These are phyloP conservation scores for Adelges cooleyi DNA, from an alignment of 1,140 invertebrate genomes.

Conservation along the genomic window DNA sequence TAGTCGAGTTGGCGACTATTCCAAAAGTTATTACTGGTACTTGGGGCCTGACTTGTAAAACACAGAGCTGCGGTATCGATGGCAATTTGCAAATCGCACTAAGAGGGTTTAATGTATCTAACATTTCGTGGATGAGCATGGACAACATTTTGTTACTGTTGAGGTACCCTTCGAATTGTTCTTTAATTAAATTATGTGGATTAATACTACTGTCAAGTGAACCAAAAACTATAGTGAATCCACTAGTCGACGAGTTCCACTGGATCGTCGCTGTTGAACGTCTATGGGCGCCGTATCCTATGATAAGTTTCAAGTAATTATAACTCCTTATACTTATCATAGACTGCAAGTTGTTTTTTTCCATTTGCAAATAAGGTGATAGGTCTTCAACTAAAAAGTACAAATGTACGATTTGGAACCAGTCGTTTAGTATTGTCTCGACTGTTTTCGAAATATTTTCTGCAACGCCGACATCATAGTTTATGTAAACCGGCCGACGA, in stretches of 20 bases:
- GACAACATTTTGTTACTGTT: slow-evolving; percentile 61
- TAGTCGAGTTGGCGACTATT: slow-evolving; percentile 73
- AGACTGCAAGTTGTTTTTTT: slow-evolving; percentile 40
- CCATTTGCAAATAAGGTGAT: slow-evolving; percentile 50
- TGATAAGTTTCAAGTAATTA: slow-evolving; percentile 64
- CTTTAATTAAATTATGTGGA: slow-evolving; percentile 64
- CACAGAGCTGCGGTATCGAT: slow-evolving; percentile 67
- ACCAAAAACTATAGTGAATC: slow-evolving; percentile 57
- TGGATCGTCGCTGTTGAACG: slow-evolving; percentile 59
- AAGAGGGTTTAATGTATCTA: slow-evolving; percentile 74
- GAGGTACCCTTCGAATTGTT: slow-evolving; percentile 67
- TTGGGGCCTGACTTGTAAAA: slow-evolving; percentile 57
- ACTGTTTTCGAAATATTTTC: slow-evolving; percentile 63
- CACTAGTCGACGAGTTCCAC: slow-evolving; percentile 59
- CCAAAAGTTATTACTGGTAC: slow-evolving; percentile 84
- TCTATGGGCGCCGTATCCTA: slow-evolving; percentile 69
- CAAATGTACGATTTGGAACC: slow-evolving; percentile 80
- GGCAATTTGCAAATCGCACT: slow-evolving; percentile 74
- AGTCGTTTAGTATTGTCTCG: slow-evolving; percentile 73
- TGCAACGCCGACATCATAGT: slow-evolving; percentile 71
- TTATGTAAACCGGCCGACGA: slow-evolving; percentile 72
- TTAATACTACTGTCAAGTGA: slow-evolving; percentile 54
- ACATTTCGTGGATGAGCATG: slow-evolving; percentile 66
- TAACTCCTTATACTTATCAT: slow-evolving; percentile 66
- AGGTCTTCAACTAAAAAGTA: slow-evolving; percentile 74